Conservation (phyloP, 1,140 invertebrate species). For the Leptestheria dahalacensis region DNA sequence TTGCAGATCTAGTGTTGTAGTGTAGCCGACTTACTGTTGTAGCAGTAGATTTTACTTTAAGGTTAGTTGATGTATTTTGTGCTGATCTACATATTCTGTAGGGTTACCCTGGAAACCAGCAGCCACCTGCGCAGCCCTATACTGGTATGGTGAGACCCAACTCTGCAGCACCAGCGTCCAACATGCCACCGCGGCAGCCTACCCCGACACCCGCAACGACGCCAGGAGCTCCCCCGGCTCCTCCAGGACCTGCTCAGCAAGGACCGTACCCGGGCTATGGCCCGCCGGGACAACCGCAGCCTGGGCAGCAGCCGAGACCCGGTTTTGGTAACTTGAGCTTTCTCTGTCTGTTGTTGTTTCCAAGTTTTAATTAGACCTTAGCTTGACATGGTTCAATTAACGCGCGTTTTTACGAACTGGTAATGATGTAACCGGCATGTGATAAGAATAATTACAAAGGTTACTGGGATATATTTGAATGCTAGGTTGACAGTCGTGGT, state of each 20-base stretch:
- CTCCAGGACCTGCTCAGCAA: neutral
- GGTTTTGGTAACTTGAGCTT: neutral
- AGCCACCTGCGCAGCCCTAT: neutral
- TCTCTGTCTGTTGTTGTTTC: neutral
- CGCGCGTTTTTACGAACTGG: neutral
- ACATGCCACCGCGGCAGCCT: neutral
- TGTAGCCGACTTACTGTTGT: too few relatives aligned
- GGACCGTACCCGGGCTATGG: constrained; percentile 2
- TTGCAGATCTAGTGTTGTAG: too few relatives aligned
- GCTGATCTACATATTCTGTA: neutral
- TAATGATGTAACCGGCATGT: too few relatives aligned
- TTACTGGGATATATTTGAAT: too few relatives aligned
- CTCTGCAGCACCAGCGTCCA: neutral
- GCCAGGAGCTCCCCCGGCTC: neutral
- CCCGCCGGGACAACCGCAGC: neutral
- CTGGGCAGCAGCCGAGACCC: neutral
- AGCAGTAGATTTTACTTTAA: too few relatives aligned
- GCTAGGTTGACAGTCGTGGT: too few relatives aligned
- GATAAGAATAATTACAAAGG: too few relatives aligned
- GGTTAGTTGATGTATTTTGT: too few relatives aligned
- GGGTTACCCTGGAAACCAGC: neutral
- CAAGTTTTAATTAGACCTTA: neutral
- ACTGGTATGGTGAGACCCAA: neutral
- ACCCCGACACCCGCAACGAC: neutral
- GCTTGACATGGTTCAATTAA: neutral